Evolutionary conservation across 1,140 invertebrate genomes (phyloP).

Genomic region (Drosophila prosaltans): DNA sequence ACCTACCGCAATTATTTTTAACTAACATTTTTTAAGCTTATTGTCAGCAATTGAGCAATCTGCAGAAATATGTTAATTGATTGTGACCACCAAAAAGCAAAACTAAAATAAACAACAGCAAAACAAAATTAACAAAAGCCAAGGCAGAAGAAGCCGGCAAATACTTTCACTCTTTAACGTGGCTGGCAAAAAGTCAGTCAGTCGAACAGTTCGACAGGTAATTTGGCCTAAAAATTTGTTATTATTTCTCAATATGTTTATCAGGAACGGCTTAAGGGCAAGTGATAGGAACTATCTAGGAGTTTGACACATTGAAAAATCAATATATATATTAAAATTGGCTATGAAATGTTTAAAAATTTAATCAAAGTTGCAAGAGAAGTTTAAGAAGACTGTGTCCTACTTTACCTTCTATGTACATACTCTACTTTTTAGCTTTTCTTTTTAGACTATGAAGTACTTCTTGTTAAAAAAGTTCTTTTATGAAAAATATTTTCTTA

Average conservation of each 20-base stretch:
- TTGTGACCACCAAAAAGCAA: slow-evolving; percentile 35
- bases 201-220: background rate
- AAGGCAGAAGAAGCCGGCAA: slow-evolving; percentile 7
- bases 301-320: background rate
- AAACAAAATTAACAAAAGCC: background rate
- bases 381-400: no score
- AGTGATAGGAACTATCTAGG: background rate
- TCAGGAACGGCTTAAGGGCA: background rate
- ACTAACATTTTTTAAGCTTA: slow-evolving; percentile 22
- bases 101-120: slow-evolving; percentile 6
- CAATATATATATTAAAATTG: no score
- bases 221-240: slow-evolving; percentile 2
- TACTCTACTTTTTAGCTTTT: no score
- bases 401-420: no score
- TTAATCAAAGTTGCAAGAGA: no score
- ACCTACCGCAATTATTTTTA: slow-evolving; percentile 69
- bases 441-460: no score
- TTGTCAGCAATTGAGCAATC: slow-evolving; percentile 49
- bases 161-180: slow-evolving; percentile 14
- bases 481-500: no score
- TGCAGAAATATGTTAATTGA: slow-evolving; percentile 44
- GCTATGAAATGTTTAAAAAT: no score
- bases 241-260: background rate
- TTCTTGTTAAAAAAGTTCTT: no score
- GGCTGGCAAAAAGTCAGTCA: slow-evolving; percentile 4